phyloP scores from a whole-genome alignment of 2,888 invertebrate genomes.

The Lissonota sp. region DNA sequence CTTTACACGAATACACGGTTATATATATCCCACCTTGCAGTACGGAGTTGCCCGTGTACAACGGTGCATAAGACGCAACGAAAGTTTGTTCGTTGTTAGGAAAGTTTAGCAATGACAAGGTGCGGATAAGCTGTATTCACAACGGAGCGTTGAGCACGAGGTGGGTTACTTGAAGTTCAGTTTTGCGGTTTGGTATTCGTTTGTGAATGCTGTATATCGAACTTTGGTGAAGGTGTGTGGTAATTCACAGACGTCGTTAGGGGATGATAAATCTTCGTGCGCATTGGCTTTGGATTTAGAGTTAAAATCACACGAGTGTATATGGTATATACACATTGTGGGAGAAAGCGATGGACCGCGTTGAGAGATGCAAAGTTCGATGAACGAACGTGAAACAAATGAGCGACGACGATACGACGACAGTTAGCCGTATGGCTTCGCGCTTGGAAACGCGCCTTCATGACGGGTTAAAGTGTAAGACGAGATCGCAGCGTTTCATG shows the following conservation, averaged over 20 bases:
- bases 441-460: too few relatives aligned
- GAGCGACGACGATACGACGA: not conserved
- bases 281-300: too few relatives aligned
- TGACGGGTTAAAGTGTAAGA: not conserved
- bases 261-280: too few relatives aligned
- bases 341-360: too few relatives aligned
- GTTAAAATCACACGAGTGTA: not conserved
- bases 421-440: not conserved
- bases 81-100: slow-evolving; percentile 49
- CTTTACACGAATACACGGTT: not conserved
- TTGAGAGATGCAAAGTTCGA: too few relatives aligned
- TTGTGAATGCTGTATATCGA: not conserved
- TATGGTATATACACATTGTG: too few relatives aligned
- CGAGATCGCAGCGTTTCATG: slow-evolving; percentile 2
- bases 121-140: slow-evolving; percentile 48
- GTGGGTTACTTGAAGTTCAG: slow-evolving; percentile 47
- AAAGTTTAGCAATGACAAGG: slow-evolving; percentile 56
- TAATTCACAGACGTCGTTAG: too few relatives aligned
- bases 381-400: not conserved
- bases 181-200: slow-evolving; percentile 8
- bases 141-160: slow-evolving; percentile 29
- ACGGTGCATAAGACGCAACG: slow-evolving; percentile 17
- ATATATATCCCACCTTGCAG: not conserved
- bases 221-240: not conserved
- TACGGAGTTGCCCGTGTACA: not conserved